These are phyloP conservation scores for Staurois parvus DNA, from an alignment of 2,797 vertebrate genomes.

Conservation along the genomic window DNA sequence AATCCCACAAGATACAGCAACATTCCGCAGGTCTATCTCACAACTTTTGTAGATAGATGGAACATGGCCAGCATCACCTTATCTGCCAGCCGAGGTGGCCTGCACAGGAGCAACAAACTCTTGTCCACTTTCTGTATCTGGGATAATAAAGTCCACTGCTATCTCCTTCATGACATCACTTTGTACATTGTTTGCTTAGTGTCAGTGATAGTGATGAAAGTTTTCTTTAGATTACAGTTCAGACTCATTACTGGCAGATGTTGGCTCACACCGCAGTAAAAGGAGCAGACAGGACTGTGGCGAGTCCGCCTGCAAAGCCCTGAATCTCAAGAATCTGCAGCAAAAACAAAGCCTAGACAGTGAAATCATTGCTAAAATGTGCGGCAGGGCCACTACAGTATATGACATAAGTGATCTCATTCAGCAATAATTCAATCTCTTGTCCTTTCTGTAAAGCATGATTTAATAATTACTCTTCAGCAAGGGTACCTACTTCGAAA, in stretches of 20 bases:
- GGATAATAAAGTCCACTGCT: slow-evolving; percentile 46
- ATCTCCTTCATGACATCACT: slow-evolving; percentile 59
- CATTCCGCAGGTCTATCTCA: slow-evolving; percentile 20
- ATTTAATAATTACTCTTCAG: neutral
- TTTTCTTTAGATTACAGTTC: slow-evolving; percentile 39
- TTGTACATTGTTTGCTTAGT: slow-evolving; percentile 58
- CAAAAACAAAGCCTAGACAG: neutral
- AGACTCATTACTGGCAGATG: slow-evolving; percentile 56
- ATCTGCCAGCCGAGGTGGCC: slow-evolving; percentile 8
- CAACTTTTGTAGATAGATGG: slow-evolving; percentile 4
- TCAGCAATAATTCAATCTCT: neutral
- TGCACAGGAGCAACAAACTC: slow-evolving; percentile 53
- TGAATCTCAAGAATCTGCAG: slow-evolving; percentile 10
- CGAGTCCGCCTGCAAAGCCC: neutral
- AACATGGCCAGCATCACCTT: slow-evolving; percentile 49
- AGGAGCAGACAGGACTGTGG: neutral
- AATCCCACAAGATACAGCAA: slow-evolving; percentile 15
- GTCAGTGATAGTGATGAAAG: slow-evolving; percentile 55
- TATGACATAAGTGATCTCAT: neutral
- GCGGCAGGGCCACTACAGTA: neutral
- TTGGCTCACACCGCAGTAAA: slow-evolving; percentile 40
- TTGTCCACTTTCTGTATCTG: slow-evolving; percentile 50
- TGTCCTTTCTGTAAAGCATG: neutral
- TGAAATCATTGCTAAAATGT: neutral
- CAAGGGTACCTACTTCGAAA: neutral